Percentiles rank a stretch among this genome's conserved stretches.
These are phyloP conservation scores for Perodicticus potto DNA, from an alignment of 2,797 vertebrate genomes.

Conservation along the genomic window DNA sequence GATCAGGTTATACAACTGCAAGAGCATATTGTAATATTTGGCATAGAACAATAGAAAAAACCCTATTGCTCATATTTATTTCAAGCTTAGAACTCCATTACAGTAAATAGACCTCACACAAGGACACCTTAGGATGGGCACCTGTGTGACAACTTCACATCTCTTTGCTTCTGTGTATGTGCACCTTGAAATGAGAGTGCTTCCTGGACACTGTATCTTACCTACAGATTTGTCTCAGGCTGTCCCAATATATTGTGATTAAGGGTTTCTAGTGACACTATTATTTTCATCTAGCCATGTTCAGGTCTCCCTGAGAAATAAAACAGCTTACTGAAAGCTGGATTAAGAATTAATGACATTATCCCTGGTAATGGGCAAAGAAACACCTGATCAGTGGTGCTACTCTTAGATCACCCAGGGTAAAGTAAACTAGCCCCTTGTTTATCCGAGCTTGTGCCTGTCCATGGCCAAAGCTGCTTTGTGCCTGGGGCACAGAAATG, in stretches of 20 bases:
- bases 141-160: background rate
- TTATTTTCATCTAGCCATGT: background rate
- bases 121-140: background rate
- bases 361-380: constrained; percentile 80
- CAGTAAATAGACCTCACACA: background rate
- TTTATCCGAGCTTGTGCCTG: constrained; percentile 82
- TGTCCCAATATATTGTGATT: background rate
- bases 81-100: background rate
- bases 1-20: background rate
- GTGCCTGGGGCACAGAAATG: constrained; percentile 75
- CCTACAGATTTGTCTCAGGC: background rate
- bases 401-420: constrained; percentile 74
- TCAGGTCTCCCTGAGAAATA: background rate
- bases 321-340: background rate
- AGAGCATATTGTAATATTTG: background rate
- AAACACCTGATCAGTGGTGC: constrained; percentile 71
- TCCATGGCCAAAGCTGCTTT: constrained; percentile 78
- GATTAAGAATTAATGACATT: too few species aligned
- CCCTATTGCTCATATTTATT: background rate
- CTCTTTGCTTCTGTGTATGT: background rate
- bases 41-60: background rate
- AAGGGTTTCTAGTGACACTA: background rate
- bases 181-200: background rate
- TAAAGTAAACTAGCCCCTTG: constrained; percentile 63
- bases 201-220: background rate